Evolutionary conservation across 2,888 invertebrate genomes (phyloP).

Genomic region (Phyllotreta striolata): DNA sequence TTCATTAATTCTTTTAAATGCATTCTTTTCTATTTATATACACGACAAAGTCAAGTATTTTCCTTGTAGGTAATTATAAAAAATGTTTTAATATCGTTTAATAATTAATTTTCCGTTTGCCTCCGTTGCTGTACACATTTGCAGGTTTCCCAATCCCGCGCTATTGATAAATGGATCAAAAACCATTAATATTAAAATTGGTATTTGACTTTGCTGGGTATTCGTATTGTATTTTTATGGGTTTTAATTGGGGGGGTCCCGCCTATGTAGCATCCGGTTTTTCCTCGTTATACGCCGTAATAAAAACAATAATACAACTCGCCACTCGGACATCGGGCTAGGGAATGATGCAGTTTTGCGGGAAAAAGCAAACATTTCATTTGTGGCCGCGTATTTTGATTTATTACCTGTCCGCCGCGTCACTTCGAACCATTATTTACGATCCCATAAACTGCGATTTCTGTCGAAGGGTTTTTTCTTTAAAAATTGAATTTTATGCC

Average conservation of each 20-base stretch:
- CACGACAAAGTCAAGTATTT: no score
- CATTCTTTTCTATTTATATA: no score
- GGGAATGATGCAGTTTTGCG: slow-evolving; percentile 34
- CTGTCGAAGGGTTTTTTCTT: slow-evolving; percentile 14
- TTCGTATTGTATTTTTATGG: no score
- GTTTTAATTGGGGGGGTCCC: not conserved
- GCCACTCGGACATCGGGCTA: slow-evolving; percentile 18
- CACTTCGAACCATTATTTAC: slow-evolving; percentile 37
- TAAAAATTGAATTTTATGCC: slow-evolving; percentile 12
- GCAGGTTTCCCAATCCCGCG: no score
- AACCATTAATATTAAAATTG: no score
- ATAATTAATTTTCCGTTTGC: no score
- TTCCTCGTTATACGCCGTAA: not conserved
- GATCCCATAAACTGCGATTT: slow-evolving; percentile 22
- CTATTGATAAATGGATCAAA: no score
- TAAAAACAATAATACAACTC: slow-evolving; percentile 23
- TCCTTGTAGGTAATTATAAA: no score
- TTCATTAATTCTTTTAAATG: no score
- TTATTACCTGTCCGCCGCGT: slow-evolving; percentile 38
- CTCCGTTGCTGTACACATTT: no score
- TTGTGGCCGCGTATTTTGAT: slow-evolving; percentile 39
- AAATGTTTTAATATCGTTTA: no score
- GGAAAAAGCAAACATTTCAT: slow-evolving; percentile 40
- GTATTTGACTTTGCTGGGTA: no score
- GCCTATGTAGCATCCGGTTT: slow-evolving; percentile 18